Percentiles rank a stretch among this genome's conserved stretches.
These are phyloP conservation scores for Caradrina kadenii DNA, from an alignment of 2,888 invertebrate genomes.

Conservation along the genomic window DNA sequence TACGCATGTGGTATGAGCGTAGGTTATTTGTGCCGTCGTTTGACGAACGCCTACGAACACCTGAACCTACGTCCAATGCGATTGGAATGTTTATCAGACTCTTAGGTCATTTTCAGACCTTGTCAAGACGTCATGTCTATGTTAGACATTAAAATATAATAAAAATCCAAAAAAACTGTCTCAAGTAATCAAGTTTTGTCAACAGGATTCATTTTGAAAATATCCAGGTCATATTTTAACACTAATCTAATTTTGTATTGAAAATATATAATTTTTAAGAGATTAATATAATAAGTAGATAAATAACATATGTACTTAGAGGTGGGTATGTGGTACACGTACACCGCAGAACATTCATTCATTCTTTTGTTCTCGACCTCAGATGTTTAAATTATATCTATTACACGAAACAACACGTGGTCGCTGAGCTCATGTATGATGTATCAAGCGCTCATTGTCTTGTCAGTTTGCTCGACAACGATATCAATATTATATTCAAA, in stretches of 20 bases:
- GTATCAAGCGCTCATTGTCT: constrained; percentile 72
- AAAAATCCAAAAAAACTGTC: too few relatives aligned
- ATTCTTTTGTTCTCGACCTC: constrained; percentile 54
- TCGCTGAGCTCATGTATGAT: constrained; percentile 65
- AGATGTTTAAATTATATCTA: constrained; percentile 61
- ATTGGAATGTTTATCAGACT: neutral
- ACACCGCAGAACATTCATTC: constrained; percentile 41
- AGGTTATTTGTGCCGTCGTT: neutral
- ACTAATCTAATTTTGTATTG: neutral
- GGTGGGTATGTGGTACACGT: constrained; percentile 29
- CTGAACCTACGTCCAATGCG: neutral
- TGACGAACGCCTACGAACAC: neutral
- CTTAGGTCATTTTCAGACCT: neutral
- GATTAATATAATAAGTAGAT: constrained; percentile 29
- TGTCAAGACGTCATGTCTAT: neutral
- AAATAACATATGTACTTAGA: constrained; percentile 10
- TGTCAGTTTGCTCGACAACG: constrained; percentile 71
- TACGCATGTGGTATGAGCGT: neutral
- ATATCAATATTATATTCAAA: constrained; percentile 71
- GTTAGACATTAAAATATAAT: too few relatives aligned
- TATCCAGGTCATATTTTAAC: neutral
- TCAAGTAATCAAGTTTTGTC: neutral
- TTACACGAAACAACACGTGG: constrained; percentile 66
- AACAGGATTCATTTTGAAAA: neutral
- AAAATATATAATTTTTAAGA: constrained; percentile 14